These are phyloP conservation scores for Troides helena DNA, from an alignment of 2,888 invertebrate genomes.

Conservation along the genomic window DNA sequence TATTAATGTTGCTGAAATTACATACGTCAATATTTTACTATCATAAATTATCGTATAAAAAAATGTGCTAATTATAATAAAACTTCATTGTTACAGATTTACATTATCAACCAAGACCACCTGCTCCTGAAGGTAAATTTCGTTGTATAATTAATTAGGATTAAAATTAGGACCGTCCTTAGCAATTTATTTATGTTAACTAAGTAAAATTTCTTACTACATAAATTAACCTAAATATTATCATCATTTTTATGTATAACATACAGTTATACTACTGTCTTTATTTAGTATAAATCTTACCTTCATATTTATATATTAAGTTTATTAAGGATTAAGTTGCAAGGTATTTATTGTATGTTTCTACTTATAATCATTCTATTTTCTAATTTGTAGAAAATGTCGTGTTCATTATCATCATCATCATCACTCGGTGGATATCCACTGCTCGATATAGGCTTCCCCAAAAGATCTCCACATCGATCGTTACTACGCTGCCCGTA, in stretches of 20 bases:
- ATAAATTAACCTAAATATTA: conserved; percentile 13
- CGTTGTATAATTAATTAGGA: conserved; percentile 30
- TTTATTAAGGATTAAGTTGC: no score
- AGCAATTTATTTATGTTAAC: conserved; percentile 24
- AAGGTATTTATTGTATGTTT: no score
- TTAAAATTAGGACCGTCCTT: conserved; percentile 23
- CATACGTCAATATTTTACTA: no score
- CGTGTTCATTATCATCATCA: no score
- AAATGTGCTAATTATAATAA: conserved; percentile 1
- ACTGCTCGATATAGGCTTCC: no score
- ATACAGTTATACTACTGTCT: background rate
- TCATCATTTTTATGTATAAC: background rate
- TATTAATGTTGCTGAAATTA: no score
- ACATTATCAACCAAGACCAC: conserved; percentile 83
- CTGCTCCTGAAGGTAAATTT: conserved; percentile 81
- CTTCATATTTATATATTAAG: no score
- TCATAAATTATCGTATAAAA: background rate
- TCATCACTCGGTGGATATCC: no score
- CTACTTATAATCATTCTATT: no score
- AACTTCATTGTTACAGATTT: conserved; percentile 80
- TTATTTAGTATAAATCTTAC: background rate
- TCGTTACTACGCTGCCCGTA: no score
- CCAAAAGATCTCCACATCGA: no score
- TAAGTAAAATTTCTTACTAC: conserved; percentile 10
- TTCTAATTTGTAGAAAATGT: no score